Evolutionary conservation across 2,888 invertebrate species (phyloP).

Genomic region (Hypena proboscidalis): DNA sequence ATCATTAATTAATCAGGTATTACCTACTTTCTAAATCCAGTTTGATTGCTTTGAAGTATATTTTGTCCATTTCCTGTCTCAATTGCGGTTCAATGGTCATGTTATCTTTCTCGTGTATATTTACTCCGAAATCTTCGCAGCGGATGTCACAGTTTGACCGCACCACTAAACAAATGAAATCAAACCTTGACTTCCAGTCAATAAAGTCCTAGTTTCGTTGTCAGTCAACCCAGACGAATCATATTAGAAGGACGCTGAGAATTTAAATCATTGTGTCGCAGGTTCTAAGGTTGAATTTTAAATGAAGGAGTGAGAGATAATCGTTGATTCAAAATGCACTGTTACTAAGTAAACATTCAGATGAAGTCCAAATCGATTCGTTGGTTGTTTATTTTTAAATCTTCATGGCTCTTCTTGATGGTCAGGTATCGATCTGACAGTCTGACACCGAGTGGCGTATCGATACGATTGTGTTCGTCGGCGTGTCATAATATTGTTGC

Average conservation of each 20-base stretch:
- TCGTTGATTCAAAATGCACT: constrained; percentile 78
- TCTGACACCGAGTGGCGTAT: constrained; percentile 68
- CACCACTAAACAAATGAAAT: constrained; percentile 39
- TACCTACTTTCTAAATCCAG: constrained; percentile 42
- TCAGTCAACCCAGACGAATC: constrained; percentile 34
- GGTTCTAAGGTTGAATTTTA: constrained; percentile 42
- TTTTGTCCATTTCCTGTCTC: constrained; percentile 44
- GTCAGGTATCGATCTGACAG: constrained; percentile 57
- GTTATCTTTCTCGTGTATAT: constrained; percentile 50
- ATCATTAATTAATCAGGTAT: constrained; percentile 17
- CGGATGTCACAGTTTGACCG: constrained; percentile 60
- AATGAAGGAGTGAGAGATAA: constrained; percentile 41
- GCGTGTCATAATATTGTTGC: constrained; percentile 57
- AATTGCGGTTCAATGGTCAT: constrained; percentile 22
- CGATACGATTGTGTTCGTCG: constrained; percentile 57
- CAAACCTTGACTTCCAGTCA: constrained; percentile 37
- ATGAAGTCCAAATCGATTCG: constrained; percentile 76
- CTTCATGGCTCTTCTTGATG: constrained; percentile 56
- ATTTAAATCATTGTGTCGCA: constrained; percentile 27
- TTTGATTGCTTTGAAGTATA: constrained; percentile 44
- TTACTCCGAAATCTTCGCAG: constrained; percentile 57
- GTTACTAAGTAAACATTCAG: constrained; percentile 82
- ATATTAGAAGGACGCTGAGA: constrained; percentile 4
- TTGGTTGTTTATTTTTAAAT: constrained; percentile 75
- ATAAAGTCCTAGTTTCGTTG: constrained; percentile 49